These are phyloP conservation scores for Monoplex corrugatus DNA, from an alignment of 2,888 invertebrate species.

Conservation along the genomic window DNA sequence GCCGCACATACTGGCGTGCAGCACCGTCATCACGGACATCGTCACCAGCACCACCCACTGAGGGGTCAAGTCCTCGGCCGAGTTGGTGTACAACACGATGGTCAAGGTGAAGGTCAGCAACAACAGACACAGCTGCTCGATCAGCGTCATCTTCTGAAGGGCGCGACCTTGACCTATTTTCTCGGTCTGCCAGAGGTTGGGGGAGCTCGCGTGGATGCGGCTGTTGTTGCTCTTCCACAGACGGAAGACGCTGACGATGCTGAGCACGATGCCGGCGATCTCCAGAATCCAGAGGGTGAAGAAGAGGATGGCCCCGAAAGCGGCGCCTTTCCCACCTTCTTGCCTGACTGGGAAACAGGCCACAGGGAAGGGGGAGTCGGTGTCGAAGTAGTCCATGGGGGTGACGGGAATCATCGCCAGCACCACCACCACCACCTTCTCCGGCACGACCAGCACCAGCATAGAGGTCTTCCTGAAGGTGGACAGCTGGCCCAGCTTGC, in stretches of 20 bases:
- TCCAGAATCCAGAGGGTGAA: slow-evolving; percentile 65
- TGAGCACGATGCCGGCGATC: slow-evolving; percentile 58
- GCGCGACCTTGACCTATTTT: slow-evolving; percentile 67
- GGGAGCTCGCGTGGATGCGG: slow-evolving; percentile 71
- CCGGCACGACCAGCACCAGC: slow-evolving; percentile 66
- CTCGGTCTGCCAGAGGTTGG: slow-evolving; percentile 73
- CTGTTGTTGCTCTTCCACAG: slow-evolving; percentile 71
- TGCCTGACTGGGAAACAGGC: slow-evolving; percentile 68
- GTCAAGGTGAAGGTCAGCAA: slow-evolving; percentile 61
- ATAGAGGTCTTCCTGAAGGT: slow-evolving; percentile 61
- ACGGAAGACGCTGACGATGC: slow-evolving; percentile 65
- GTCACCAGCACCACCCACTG: slow-evolving; percentile 68
- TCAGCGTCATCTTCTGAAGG: slow-evolving; percentile 62
- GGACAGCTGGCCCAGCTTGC: slow-evolving; percentile 69
- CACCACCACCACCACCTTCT: slow-evolving; percentile 63
- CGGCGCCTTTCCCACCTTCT: slow-evolving; percentile 62
- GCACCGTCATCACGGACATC: slow-evolving; percentile 59
- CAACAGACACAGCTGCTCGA: slow-evolving; percentile 62
- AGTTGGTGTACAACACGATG: slow-evolving; percentile 63
- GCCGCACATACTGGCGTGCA: slow-evolving; percentile 66
- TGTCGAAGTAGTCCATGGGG: slow-evolving; percentile 64
- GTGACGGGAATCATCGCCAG: slow-evolving; percentile 64
- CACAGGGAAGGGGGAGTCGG: slow-evolving; percentile 56
- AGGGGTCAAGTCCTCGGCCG: slow-evolving; percentile 51
- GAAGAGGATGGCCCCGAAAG: slow-evolving; percentile 65